A percentile compares a stretch with the other conserved stretches of the same genome.
Conservation (phyloP, 2,797 vertebrate species). For the Propithecus perrieri region DNA sequence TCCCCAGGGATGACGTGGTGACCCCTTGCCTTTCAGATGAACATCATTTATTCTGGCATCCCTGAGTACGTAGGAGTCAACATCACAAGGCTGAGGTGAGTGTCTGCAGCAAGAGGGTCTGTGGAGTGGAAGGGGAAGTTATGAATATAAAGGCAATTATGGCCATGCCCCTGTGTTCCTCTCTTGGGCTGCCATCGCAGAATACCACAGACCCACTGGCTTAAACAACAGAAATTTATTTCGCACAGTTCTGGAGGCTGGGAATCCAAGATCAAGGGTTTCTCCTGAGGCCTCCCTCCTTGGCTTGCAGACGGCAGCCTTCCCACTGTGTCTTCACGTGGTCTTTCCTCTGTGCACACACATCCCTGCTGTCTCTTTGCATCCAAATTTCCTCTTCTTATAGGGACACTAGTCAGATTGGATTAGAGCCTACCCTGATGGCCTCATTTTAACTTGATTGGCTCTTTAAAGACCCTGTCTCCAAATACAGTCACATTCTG, state of each 20-base stretch:
- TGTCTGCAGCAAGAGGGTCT: neutral
- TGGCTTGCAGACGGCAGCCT: neutral
- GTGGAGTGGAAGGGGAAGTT: neutral
- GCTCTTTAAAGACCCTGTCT: neutral
- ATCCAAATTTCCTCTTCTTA: neutral
- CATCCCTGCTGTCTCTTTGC: neutral
- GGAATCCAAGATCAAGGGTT: neutral
- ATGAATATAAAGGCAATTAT: neutral
- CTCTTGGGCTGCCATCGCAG: neutral
- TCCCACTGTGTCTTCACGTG: neutral
- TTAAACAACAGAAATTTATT: neutral
- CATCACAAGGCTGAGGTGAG: constrained; percentile 52
- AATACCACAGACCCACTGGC: neutral
- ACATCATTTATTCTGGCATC: rapidly evolving
- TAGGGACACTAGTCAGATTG: neutral
- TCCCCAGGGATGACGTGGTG: neutral
- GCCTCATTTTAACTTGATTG: neutral
- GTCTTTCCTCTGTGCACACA: neutral
- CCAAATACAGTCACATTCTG: neutral
- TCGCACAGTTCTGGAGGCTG: neutral
- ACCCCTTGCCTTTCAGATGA: constrained; percentile 63
- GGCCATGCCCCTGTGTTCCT: neutral
- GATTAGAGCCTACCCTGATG: neutral
- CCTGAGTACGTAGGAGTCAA: constrained; percentile 31
- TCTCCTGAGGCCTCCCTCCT: neutral